Conservation (phyloP, 2,113 vertebrate species). For the Entomyzon cyanotis region DNA sequence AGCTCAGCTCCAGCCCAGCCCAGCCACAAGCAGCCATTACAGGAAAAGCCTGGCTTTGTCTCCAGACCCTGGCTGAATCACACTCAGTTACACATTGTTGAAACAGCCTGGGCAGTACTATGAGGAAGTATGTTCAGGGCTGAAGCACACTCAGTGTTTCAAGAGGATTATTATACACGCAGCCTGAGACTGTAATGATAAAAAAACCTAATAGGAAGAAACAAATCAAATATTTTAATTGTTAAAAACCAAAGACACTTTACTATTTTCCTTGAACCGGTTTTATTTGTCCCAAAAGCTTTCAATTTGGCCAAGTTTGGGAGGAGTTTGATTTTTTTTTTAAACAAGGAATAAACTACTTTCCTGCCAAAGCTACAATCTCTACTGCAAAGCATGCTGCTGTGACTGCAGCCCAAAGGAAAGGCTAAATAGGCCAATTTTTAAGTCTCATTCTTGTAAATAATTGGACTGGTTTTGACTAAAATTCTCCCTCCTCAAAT, state of each 20-base stretch:
- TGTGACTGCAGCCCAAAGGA: not conserved
- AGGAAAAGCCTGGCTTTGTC: slow-evolving; percentile 60
- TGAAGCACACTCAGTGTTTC: not conserved
- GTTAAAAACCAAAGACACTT: not conserved
- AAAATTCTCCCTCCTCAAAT: not conserved
- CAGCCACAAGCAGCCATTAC: slow-evolving; percentile 49
- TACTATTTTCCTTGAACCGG: not conserved
- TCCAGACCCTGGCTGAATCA: slow-evolving; percentile 43
- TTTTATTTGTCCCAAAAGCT: slow-evolving; percentile 29
- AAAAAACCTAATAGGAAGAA: not conserved
- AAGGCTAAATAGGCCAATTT: not conserved
- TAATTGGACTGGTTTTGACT: not conserved
- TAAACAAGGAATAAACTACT: slow-evolving; percentile 9
- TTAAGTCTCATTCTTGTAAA: not conserved
- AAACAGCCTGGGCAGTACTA: not conserved
- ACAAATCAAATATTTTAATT: not conserved
- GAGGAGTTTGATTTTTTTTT: not conserved
- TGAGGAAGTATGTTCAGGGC: not conserved
- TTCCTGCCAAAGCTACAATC: not conserved
- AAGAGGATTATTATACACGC: not conserved
- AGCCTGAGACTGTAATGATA: not conserved
- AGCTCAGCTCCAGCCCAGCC: slow-evolving; percentile 27
- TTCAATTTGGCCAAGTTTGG: not conserved
- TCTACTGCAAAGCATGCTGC: not conserved
- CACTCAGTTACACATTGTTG: not conserved